Conservation (phyloP, 2,888 invertebrate genomes). For the Drosophila algonquin region DNA sequence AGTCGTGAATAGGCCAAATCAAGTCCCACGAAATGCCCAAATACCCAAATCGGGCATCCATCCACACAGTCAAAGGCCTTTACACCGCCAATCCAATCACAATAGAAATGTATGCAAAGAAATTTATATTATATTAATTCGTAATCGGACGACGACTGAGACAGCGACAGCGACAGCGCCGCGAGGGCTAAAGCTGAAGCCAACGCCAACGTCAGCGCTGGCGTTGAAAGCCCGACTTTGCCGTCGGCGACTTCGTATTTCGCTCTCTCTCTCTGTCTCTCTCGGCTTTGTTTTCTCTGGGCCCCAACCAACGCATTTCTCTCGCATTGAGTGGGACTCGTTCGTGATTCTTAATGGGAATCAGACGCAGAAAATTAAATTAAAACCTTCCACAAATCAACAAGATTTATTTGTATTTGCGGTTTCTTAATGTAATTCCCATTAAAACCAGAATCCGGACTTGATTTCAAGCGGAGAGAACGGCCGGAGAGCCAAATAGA, state of each 20-base stretch:
- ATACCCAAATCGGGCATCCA: constrained; percentile 14
- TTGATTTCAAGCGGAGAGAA: background rate
- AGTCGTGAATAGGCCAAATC: constrained; percentile 18
- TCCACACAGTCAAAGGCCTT: constrained; percentile 24
- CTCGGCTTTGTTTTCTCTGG: background rate
- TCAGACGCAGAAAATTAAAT: background rate
- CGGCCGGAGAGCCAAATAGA: background rate
- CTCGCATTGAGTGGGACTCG: background rate
- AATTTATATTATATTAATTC: constrained; percentile 66
- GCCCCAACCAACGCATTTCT: background rate
- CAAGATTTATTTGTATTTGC: background rate
- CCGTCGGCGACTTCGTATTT: background rate
- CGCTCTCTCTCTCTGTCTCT: background rate
- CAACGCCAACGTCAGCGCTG: constrained; percentile 4
- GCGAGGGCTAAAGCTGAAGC: background rate
- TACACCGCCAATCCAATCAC: constrained; percentile 20
- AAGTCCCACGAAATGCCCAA: constrained; percentile 19
- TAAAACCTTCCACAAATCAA: background rate
- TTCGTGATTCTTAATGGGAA: background rate
- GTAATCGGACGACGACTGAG: constrained; percentile 46
- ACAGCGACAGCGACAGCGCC: constrained; percentile 13
- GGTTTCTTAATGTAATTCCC: background rate
- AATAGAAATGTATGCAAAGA: constrained; percentile 50
- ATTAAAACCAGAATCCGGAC: background rate
- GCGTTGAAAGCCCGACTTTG: constrained; percentile 29